A percentile compares a stretch with the other conserved stretches of the same genome.
These are phyloP conservation scores for Lasioglossum zephyrum DNA, from an alignment of 2,888 invertebrate genomes.

Conservation along the genomic window DNA sequence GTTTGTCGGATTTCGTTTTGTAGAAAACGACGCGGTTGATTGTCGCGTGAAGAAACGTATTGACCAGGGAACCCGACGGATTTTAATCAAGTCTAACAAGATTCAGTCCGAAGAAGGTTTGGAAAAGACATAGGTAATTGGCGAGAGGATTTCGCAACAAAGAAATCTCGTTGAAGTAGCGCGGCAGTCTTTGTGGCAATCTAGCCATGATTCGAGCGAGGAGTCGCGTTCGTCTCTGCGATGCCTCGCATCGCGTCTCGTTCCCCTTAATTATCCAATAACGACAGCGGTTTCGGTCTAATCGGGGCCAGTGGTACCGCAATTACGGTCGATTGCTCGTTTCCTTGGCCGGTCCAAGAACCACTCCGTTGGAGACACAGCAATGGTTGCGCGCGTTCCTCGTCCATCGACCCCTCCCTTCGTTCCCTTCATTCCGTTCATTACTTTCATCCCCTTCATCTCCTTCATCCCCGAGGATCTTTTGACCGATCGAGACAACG, in stretches of 20 bases:
- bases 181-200: slow-evolving; percentile 7
- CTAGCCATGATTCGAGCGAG: background rate
- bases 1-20: background rate
- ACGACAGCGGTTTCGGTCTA: slow-evolving; percentile 24
- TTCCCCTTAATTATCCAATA: slow-evolving; percentile 28
- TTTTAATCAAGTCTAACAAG: background rate
- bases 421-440: background rate
- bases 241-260: background rate
- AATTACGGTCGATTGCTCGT: slow-evolving; percentile 37
- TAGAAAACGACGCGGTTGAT: background rate
- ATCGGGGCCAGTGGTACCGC: slow-evolving; percentile 24
- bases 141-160: background rate
- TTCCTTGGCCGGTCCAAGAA: slow-evolving; percentile 23
- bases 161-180: slow-evolving; percentile 5
- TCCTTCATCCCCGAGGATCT: background rate
- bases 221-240: background rate
- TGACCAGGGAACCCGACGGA: background rate
- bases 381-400: background rate
- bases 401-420: background rate
- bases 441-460: background rate
- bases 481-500: background rate
- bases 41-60: background rate
- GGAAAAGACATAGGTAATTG: background rate
- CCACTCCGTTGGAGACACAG: background rate
- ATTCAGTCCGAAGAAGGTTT: background rate